Percentiles rank a stretch among this genome's conserved stretches.
Evolutionary conservation across 2,797 vertebrate species (phyloP).

Genomic region (Alosa sapidissima): DNA sequence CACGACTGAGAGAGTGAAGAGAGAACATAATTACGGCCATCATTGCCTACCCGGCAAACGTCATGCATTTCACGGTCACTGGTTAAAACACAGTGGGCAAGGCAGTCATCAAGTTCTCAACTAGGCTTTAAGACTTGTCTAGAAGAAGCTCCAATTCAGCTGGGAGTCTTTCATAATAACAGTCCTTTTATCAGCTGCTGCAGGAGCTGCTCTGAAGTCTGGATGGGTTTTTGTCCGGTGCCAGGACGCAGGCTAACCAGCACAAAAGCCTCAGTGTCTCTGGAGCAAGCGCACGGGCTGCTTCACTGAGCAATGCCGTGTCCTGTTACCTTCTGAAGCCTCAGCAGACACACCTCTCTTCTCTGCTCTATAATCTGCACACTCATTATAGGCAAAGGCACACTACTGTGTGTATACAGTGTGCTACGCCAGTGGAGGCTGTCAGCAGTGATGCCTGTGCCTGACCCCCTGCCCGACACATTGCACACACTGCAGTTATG

Average conservation of each 20-base stretch:
- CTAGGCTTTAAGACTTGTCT: neutral
- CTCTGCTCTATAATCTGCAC: conserved; percentile 40
- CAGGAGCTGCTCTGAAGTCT: neutral
- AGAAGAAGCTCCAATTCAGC: neutral
- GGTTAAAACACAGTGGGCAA: neutral
- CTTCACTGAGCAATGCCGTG: neutral
- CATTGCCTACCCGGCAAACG: neutral
- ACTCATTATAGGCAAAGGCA: neutral
- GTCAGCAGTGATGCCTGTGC: neutral
- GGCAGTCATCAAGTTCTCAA: neutral
- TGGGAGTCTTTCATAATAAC: neutral
- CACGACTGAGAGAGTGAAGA: no score
- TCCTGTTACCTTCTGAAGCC: conserved; percentile 6
- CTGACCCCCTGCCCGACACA: neutral
- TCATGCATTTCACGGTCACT: neutral
- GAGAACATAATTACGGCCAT: neutral
- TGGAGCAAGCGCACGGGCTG: neutral
- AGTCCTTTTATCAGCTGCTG: neutral
- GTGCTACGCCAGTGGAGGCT: neutral
- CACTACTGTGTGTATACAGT: neutral
- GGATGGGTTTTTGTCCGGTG: neutral
- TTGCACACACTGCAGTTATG: neutral
- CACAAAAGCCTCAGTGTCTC: conserved; percentile 10
- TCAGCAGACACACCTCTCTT: conserved; percentile 33
- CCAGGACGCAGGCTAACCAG: neutral